Evolutionary conservation across 2,888 invertebrate genomes (phyloP), one percentile per base, ranked within the genome.

Genomic region (Podotricha telesiphe): DNA sequence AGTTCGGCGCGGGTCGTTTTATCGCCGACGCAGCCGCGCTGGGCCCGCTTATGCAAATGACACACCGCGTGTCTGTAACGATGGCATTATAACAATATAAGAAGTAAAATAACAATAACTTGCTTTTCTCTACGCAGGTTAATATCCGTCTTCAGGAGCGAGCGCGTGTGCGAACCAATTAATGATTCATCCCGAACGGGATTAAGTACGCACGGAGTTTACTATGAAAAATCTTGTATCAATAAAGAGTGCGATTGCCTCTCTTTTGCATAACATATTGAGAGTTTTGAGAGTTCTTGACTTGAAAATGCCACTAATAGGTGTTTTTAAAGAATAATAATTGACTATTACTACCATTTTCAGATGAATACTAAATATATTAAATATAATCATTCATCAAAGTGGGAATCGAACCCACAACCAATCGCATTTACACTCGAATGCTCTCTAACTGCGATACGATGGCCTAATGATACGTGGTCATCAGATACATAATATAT

Each of bases 71-170:
- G 92, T 78, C 80, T 74, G 77, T 86, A 91, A 93, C 88, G 90
- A 83, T 74, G 79, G 80, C 84, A 87, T 91, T 89, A 86, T 87
- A 88, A 88, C 91, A 91, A 89, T 92, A 91, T 90, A 92, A 92
- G 91, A 91, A 89, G 86, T 90, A 86, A 86, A 89, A 89, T 87
- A 89, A 88, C 87, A 90, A 86, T 88, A 86, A 87, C 83, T 85
- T 75, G 78, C 80, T 81, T 81, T 81, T 81, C 82, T 77, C 75
- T 68, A 74, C 72, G 75, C 73, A 71, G 74, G 75, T 72, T 74
- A 71, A 72, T 75, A 73, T 68, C 67, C n/a, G 53, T 47, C 51
- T 68, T 61, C 55, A 47, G 53, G 48, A 70, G 67, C 20, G 70
- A 65, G 55, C 51, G 67, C 67, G 59, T 61, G 62, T 65, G 53